Conservation (phyloP, 2,113 vertebrate genomes). For the Pterophyllum scalare region DNA sequence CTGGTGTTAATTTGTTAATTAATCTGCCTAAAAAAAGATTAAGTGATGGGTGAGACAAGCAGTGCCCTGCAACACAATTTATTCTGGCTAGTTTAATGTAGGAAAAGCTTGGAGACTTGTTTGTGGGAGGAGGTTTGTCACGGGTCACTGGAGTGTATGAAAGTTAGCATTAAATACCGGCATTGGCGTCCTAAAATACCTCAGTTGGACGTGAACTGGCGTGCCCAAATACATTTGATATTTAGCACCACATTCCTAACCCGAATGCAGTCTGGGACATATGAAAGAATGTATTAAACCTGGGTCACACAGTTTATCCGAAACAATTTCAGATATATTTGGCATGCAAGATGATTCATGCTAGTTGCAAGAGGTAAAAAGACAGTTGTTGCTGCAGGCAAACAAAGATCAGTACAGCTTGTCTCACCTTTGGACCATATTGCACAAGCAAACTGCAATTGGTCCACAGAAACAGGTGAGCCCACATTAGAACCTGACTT, state of each 20-base stretch:
- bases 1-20: not conserved
- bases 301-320: not conserved
- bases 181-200: slow-evolving; percentile 8
- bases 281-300: slow-evolving; percentile 29
- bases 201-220: slow-evolving; percentile 44
- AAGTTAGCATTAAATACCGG: not conserved
- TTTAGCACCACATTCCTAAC: slow-evolving; percentile 67
- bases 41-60: not conserved
- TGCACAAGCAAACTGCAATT: slow-evolving; percentile 13
- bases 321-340: slow-evolving; percentile 33
- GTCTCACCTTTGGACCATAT: slow-evolving; percentile 9
- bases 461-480: not conserved
- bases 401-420: slow-evolving; percentile 9
- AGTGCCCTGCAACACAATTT: too few relatives aligned
- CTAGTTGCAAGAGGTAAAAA: slow-evolving; percentile 14
- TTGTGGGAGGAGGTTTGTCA: not conserved
- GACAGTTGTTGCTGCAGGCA: slow-evolving; percentile 31
- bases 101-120: not conserved
- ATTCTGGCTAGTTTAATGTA: not conserved
- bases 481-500: not conserved
- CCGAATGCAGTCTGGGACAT: slow-evolving; percentile 37
- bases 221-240: slow-evolving; percentile 42
- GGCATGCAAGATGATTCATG: slow-evolving; percentile 41
- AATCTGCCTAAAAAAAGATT: not conserved
- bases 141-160: not conserved